These are phyloP conservation scores for Cataglyphis altisquamis DNA, from an alignment of 2,888 invertebrate species.

Conservation along the genomic window DNA sequence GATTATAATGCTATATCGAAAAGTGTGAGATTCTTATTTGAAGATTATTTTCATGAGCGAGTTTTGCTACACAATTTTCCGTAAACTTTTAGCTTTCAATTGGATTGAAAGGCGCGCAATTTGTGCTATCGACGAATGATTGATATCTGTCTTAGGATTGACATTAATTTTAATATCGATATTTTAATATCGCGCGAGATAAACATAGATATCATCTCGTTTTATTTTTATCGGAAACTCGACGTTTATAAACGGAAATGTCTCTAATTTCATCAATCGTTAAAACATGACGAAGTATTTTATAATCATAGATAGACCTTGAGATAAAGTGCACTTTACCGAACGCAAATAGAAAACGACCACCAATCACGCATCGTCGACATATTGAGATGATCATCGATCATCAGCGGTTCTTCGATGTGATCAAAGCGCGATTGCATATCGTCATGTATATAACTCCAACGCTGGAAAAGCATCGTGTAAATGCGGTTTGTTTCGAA, in stretches of 20 bases:
- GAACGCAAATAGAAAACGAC: not conserved
- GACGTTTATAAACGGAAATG: not conserved
- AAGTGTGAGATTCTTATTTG: not conserved
- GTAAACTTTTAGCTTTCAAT: not conserved
- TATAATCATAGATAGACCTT: not conserved
- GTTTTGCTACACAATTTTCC: not conserved
- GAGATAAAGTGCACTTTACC: not conserved
- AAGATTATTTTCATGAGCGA: not conserved
- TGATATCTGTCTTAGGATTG: not conserved
- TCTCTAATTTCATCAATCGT: not conserved
- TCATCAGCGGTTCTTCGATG: not conserved
- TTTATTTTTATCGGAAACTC: not conserved
- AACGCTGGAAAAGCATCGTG: constrained; percentile 8
- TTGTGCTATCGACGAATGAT: not conserved
- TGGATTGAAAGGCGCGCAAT: not conserved
- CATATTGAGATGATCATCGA: not conserved
- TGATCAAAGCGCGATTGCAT: not conserved
- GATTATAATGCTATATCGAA: not conserved
- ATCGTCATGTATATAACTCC: not conserved
- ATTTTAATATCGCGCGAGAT: not conserved
- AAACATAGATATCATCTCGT: not conserved
- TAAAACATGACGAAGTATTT: not conserved
- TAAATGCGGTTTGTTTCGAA: constrained; percentile 46
- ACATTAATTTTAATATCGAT: not conserved
- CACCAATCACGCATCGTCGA: not conserved